Conservation (phyloP, 1,140 invertebrate species). For the Drosophila kanapiae region DNA sequence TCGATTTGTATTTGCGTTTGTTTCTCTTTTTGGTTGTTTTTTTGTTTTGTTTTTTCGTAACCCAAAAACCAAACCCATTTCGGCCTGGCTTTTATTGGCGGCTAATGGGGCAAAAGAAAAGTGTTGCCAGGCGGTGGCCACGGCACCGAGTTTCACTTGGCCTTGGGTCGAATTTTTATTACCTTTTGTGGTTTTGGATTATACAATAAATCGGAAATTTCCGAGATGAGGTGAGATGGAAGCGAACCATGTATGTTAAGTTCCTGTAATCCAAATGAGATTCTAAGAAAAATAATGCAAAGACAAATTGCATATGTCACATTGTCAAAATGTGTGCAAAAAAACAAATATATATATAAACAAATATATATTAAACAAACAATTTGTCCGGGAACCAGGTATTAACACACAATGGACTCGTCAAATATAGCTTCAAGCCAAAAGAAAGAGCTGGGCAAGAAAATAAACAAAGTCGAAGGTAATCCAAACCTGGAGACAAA, state of each 20-base stretch:
- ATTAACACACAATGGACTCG: conserved; percentile 24
- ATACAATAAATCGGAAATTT: conserved; percentile 54
- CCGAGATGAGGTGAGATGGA: conserved; percentile 8
- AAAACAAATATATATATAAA: conserved; percentile 29
- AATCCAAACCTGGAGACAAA: conserved; percentile 46
- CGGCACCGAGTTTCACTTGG: conserved; percentile 48
- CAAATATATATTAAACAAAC: conserved; percentile 16
- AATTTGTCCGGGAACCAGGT: conserved; percentile 56
- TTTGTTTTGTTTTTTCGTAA: conserved; percentile 43
- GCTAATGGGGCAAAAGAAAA: conserved; percentile 59
- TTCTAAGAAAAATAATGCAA: conserved; percentile 22
- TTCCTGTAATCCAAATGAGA: conserved; percentile 37
- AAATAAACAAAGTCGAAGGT: conserved; percentile 22
- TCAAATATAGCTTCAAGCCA: conserved; percentile 31
- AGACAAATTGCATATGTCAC: conserved; percentile 30
- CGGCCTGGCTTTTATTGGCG: conserved; percentile 52
- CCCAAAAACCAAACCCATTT: conserved; percentile 49
- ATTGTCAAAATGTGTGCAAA: conserved; percentile 33
- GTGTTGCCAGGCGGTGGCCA: conserved; percentile 52
- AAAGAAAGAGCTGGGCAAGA: not conserved
- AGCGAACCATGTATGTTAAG: conserved; percentile 20
- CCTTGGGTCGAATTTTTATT: conserved; percentile 55
- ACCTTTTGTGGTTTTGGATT: conserved; percentile 44
- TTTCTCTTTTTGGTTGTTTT: conserved; percentile 26
- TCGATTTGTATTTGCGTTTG: conserved; percentile 30